Evolutionary conservation across 2,113 vertebrate species (phyloP), one percentile per base, ranked within the genome.

Genomic region (Tychaedon coryphoeus): DNA sequence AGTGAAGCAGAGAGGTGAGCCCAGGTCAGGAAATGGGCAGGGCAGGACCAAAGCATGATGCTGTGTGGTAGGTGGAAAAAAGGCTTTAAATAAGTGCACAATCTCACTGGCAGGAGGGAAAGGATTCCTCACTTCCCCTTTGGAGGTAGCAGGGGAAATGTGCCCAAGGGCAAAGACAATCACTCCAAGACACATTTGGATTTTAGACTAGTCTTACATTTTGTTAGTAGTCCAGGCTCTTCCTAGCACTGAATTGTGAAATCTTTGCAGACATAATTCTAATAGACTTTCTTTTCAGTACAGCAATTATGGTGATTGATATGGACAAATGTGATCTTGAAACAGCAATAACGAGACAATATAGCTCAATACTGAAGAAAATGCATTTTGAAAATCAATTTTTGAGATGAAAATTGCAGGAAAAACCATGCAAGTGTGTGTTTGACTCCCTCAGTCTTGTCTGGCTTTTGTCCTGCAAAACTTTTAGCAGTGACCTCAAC

Each of bases 271-370:
- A 36, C 29, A 8, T 72, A 62, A 75, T 62, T 94, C 88, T 69
- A 72, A 43, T 6, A 71, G 76, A 36, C 31, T 88, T 88, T 82
- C 88, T 70, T 92, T 76, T 61, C 20, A 53, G 71, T 33, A 54
- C 83, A 60, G 74, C 90, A 82, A 57, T 96, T 90, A 90, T 3
- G 42, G 19, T 88, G 66, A 94, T 94, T 86, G 28, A 88, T 90
- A 95, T 6, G 81, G 88, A 76, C 73, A 93, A 75, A 95, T 38
- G 84, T 64, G 79, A 86, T 72, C 76, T 80, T 93, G 81, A 88
- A 95, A 94, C 78, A 83, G 75, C 71, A 86, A 82, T 92, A 90
- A 94, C 1, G 10, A 61, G 77, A 72, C 34, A 45, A 82, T 57
- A 73, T 19, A 72, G 87, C 54, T 91, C 66, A n/a, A 62, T 82